Conservation (phyloP, 1,140 invertebrate species). For the Chelonus insularis region DNA sequence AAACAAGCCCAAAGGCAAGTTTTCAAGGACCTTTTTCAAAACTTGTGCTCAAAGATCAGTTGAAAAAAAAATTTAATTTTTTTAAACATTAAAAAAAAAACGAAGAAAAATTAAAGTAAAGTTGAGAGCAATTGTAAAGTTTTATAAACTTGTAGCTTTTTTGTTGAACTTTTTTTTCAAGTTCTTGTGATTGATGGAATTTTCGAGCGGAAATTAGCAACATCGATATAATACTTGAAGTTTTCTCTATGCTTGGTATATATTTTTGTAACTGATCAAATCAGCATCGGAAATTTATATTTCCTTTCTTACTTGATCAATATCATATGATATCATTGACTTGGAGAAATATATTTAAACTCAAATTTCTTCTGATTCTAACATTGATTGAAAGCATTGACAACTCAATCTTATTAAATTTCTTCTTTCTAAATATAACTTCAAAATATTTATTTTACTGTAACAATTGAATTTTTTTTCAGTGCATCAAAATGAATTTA, state of each 20-base stretch:
- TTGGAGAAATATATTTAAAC: background rate
- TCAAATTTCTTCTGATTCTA: too few relatives aligned
- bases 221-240: too few relatives aligned
- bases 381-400: too few relatives aligned
- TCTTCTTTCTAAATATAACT: too few relatives aligned
- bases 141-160: background rate
- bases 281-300: background rate
- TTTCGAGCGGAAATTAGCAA: constrained; percentile 4
- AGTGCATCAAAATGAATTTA: too few relatives aligned
- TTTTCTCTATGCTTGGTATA: background rate
- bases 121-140: background rate
- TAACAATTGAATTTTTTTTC: too few relatives aligned
- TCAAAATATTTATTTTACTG: too few relatives aligned
- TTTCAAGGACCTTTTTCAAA: background rate
- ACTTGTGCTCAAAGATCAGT: background rate
- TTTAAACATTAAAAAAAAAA: too few relatives aligned
- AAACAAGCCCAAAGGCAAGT: background rate
- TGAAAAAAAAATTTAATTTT: background rate
- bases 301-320: background rate
- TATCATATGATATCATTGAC: background rate
- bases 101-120: too few relatives aligned
- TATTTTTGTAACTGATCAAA: constrained; percentile 1
- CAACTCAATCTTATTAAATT: too few relatives aligned
- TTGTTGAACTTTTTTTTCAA: background rate
- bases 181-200: background rate